phyloP scores from a whole-genome alignment of 2,113 vertebrate genomes.

The Oceanites oceanicus region DNA sequence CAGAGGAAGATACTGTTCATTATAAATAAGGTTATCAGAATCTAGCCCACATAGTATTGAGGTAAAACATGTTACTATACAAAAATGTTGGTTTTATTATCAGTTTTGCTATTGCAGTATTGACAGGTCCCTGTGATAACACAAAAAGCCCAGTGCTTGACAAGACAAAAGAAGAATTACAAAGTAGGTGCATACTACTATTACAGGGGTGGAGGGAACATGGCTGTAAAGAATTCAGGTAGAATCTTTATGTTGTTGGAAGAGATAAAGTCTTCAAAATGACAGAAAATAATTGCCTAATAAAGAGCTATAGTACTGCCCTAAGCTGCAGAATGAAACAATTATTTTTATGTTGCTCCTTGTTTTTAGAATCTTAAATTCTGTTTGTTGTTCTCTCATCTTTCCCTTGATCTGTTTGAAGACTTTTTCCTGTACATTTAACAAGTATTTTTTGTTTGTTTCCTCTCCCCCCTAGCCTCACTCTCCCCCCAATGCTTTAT shows the following conservation, averaged over 20 bases:
- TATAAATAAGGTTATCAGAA: constrained; percentile 32
- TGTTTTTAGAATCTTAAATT: background rate
- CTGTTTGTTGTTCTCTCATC: constrained; percentile 16
- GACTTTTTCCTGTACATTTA: background rate
- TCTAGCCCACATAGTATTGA: background rate
- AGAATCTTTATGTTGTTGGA: background rate
- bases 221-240: background rate
- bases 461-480: background rate
- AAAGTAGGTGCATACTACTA: background rate
- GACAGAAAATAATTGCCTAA: constrained; percentile 58
- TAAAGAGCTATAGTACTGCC: constrained; percentile 40
- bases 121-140: constrained; percentile 26
- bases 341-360: constrained; percentile 33
- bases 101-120: constrained; percentile 17
- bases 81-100: background rate
- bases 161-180: background rate
- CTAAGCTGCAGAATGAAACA: constrained; percentile 46
- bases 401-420: constrained; percentile 15
- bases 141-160: background rate
- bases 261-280: constrained; percentile 39
- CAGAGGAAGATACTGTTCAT: background rate
- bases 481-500: background rate
- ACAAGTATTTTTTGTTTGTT: background rate
- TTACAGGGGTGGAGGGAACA: background rate
- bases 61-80: background rate